Base-by-base conservation (phyloP, 2,113 vertebrate species). In the Megaptera novaeangliae region DNA sequence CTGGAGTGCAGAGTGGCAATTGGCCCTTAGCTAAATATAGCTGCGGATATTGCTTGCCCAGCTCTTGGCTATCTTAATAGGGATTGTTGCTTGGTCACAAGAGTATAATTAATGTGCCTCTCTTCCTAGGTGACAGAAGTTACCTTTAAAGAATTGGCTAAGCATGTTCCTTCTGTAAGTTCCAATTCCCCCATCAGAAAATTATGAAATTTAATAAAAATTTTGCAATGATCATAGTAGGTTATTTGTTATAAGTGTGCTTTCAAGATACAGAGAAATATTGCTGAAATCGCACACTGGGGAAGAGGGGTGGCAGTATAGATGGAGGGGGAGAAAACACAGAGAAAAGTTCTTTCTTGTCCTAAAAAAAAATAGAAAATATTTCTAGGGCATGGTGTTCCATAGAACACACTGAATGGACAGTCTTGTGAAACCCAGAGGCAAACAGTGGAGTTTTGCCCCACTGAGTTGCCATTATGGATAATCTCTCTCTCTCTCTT, bases 381-480 rank as follows among this genome's bases (percentile, higher is more conserved):
- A 55, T 96, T 98, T 98, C 66, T 94, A 75, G 83, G 81, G 77
- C 85, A 85, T 63, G 52, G 11, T 77, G 55, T 92, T 92, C 71
- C 36, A 57, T 10, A 57, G 69, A 96, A 77, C 69, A 77, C 90
- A 71, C 81, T 86, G 75, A 97, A 95, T 46, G 36, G n/a, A 63
- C 66, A 94, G 49, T 74, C 71, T 59, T 44, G 18, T 69, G 69
- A 97, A 92, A 77, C 14, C 8, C 34, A 85, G 63, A 95, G 21
- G 44, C 55, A 18, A 63, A 20, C 0, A 7, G 17, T 34, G 12
- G 21, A 49, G 34, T 74, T 91, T 63, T 57, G 77, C 17, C 57
- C 63, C 20, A 64, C 31, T 12, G 44, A 81, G 2, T 15, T 55
- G 59, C 39, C 39, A 41, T 39, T 66, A 44, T 71, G 29, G 41